Evolutionary conservation across 2,113 vertebrate genomes (phyloP).

Genomic region (Larimichthys crocea): DNA sequence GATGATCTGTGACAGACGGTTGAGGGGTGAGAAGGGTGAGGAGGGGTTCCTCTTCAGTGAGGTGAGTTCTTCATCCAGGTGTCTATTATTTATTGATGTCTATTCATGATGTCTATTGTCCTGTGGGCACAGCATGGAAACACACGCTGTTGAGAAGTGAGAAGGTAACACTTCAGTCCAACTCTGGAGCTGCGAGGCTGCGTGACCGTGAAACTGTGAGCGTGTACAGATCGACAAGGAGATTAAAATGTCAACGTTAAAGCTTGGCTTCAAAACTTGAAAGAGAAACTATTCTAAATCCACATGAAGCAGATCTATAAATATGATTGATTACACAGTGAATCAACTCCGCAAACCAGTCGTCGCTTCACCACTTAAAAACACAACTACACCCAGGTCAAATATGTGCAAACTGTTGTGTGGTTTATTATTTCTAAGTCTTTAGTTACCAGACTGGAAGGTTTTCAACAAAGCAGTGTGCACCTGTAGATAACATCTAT

Average conservation of each 20-base stretch:
- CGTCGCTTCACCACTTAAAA: constrained; percentile 21
- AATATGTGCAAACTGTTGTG: constrained; percentile 45
- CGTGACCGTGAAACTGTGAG: background rate
- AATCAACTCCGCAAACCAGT: constrained; percentile 41
- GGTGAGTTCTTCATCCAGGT: constrained; percentile 38
- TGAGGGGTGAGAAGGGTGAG: background rate
- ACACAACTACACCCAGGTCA: constrained; percentile 15
- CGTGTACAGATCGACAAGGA: constrained; percentile 7
- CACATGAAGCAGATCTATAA: background rate
- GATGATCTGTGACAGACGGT: constrained; percentile 60
- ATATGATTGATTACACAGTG: background rate
- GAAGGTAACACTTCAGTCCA: constrained; percentile 51
- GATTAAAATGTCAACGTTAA: background rate
- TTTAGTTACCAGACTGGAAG: background rate
- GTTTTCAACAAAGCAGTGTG: constrained; percentile 3
- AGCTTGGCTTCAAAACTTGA: background rate
- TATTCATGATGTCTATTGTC: constrained; percentile 60
- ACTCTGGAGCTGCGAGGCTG: background rate
- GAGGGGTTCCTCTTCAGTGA: constrained; percentile 31
- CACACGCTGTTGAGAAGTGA: constrained; percentile 44
- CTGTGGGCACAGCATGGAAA: constrained; percentile 63
- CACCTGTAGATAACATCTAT: constrained; percentile 1
- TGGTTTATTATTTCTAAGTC: background rate
- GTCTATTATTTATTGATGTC: constrained; percentile 71
- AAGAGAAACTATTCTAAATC: background rate